Base-by-base conservation (phyloP, 2,888 invertebrate species). In the Drosophila pegasa region DNA sequence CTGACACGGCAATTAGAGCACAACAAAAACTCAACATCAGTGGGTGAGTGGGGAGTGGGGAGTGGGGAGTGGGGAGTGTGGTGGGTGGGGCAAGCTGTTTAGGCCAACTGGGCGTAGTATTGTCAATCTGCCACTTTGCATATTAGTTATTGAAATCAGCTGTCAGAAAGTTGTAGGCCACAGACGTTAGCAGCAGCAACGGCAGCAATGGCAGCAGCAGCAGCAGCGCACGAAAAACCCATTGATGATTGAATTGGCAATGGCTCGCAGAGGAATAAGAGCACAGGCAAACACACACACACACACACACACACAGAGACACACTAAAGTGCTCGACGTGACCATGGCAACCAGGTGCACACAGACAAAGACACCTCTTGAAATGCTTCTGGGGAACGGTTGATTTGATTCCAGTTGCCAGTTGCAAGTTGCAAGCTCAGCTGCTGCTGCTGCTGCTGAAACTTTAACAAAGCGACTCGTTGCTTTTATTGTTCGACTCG, bases 121-220 rank as follows among this genome's bases (percentile, higher is more conserved):
- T 65, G 60, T 50, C 75, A 78, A 75, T 78, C 73, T 61, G 71
- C 67, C 87, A 78, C 84, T 83, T 80, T 82, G 80, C 83, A 88
- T 83, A 83, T 83, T 83, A 85, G 89, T 85, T 85, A 88, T 81
- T 88, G 85, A 88, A 85, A 87, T 88, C 85, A 87, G 89, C 85
- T 85, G 89, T 88, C 89, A 72, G 84, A 83, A 83, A 88, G 87
- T 83, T 83, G 80, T 71, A 60, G 67, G 75, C 75, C 67, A 75
- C 65, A 85, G 55, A 75, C 57, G 57, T 64, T 61, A 16, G 43
- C 43, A 47, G 50, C 55, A 62, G 68, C 22, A 25, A 5, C 25
- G 27, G 43, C 43, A 43, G 43, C 40, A 40, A 6, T 18, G 45
- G 25, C 25, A 45, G 43, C 43, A 43, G 43, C 40, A 40, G 12